Evolutionary conservation across 2,888 invertebrate species (phyloP), one percentile per base, ranked within the genome.

Genomic region (Synanthedon formicaeformis): DNA sequence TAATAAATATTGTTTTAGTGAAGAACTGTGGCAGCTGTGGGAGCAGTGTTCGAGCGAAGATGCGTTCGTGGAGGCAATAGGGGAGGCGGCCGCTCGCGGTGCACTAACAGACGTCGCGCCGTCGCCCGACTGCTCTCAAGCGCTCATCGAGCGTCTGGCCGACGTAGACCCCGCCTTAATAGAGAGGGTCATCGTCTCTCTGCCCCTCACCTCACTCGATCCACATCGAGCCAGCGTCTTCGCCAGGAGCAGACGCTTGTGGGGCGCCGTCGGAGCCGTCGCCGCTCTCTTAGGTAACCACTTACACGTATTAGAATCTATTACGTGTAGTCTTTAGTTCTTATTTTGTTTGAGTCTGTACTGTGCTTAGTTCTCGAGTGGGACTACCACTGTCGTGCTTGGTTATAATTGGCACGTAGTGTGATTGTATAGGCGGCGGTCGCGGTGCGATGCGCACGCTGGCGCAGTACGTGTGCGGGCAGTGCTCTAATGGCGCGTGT

Each of bases 391-490:
- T 27, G 4, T 27, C 6, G 27, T 4, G 27, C 27, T 27, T 27
- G 27, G 4, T 34, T 34, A 34, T 34, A 4, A 34, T 34, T 8
- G 27, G 4, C 18, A 23, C 4, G 18, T 23, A 23, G 18, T n/a
- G 2, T 23, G 1, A 23, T 5, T 23, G 23, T 16, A 27, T 53
- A 78, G 77, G 78, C 50, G 81, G 81, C 3, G 68, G 73, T 52
- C 66, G 69, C 56, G 78, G 77, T 48, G 94, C 95, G 0, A 88
- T 95, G 67, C 92, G 92, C 64, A 92, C 90, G 68, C 78, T 92
- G 50, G 73, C 90, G 56, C 82, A 86, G 50, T 75, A 88, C 61
- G 80, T 91, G 58, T 74, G 67, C 60, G 53, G 49, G 45, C 45
- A 57, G 55, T 57, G 67, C 58, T 53, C 56, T 52, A 57, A 58